Base-by-base conservation (phyloP, 1,140 invertebrate genomes). In the Cydia fagiglandana region DNA sequence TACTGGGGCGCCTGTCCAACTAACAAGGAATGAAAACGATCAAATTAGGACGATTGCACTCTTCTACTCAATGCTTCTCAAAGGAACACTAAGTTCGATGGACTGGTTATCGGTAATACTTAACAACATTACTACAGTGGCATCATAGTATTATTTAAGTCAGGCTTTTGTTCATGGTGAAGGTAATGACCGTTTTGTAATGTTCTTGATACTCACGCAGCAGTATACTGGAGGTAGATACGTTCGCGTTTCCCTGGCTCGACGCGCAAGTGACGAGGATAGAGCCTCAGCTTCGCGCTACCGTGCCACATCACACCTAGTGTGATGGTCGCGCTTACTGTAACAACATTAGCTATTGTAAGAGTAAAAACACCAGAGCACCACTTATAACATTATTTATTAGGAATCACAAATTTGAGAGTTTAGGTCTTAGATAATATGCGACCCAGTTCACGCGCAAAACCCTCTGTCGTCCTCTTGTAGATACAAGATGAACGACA, bases 171-270 rank as follows among this genome's bases (percentile, higher is more conserved):
- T 2, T 2, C 6, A 24, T 24, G 34, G 64, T 68, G 20, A 12
- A 9, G 38, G 15, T 17, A 38, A 47, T 47, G 12, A 47, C 45
- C 3, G 13, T 47, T 47, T 45, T 41, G 38, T 9, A 7, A 41
- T 41, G 9, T 10, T 41, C 38, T 41, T 0, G 38, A 28, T 53
- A 74, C 73, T 75, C 50, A 81, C 82, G 50, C 64, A 13, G 83
- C 78, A 12, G 79, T 80, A 24, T 84, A 84, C 64, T 84, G 83
- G 9, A 84, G 66, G 75, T 84, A 84, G 47, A 84, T 56, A 1
- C 76, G 64, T 2, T 13, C 73, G 56, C 38, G 20, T 4, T 12
- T 24, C 12, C 70, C 66, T 1, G 83, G 80, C 2, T 74, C n/a
- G 20, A 84, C 53, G 2, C 30, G 10, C 0, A 82, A 13, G 3